Base-by-base conservation (phyloP, 2,797 vertebrate genomes). In the Melanotaenia maccullochi region DNA sequence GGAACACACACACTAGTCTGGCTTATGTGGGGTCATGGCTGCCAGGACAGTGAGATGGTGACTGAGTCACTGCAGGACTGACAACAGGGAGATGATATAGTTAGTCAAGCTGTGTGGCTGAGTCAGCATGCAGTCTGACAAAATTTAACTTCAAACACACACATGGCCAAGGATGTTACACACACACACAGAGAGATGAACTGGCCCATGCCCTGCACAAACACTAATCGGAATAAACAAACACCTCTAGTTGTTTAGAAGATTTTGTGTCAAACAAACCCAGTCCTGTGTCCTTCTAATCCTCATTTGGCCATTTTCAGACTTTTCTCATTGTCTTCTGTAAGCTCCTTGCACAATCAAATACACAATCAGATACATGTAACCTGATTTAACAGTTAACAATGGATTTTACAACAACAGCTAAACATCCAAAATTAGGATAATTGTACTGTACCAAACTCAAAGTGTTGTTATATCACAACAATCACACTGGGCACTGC, bases 171-270 rank as follows among this genome's bases (percentile, higher is more conserved):
- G 47, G 51, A 71, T 66, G 76, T 62, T 68, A 61, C 79, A 69
- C 28, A 5, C 28, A 82, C 71, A 73, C n/a, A 69, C 20, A 57
- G 25, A 28, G 28, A 30, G 28, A 30, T 30, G 28, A 52, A n/a
- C 49, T 24, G 9, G 3, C 49, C 22, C 22, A 25, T 24, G 22
- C 49, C 22, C 66, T 71, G 60, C 68, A 77, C 69, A 75, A 80
- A 88, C 75, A 76, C 73, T 16, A 61, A 77, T 71, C 73, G 67
- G 71, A 65, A 73, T 73, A 88, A 86, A 90, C 87, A 90, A 88
- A 89, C 84, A 89, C 57, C 71, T 78, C 74, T 28, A 68, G 71
- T 81, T 81, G 73, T 79, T 82, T 58, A 22, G 67, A 79, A 75
- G 79, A 78, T 82, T 73, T 71, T 2, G 62, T 64, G 77, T 90